Percentiles rank a stretch among this genome's conserved stretches.
These are phyloP conservation scores for Anticlea derivata DNA, from an alignment of 2,888 invertebrate genomes.

Conservation along the genomic window DNA sequence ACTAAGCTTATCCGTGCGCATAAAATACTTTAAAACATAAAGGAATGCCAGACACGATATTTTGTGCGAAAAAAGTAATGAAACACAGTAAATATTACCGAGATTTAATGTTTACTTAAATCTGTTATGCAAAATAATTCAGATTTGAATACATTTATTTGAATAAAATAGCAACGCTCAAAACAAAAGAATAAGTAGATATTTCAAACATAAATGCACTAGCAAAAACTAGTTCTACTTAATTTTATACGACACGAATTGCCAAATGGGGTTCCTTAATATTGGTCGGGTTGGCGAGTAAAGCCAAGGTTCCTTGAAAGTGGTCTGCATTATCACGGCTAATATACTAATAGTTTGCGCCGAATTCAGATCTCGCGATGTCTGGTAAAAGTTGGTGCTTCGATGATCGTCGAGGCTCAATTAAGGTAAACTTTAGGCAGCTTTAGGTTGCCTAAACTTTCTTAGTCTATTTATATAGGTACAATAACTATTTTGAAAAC, in stretches of 20 bases:
- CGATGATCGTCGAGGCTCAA: no score
- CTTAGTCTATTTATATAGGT: no score
- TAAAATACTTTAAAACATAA: no score
- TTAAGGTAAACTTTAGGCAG: no score
- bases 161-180: conserved; percentile 16
- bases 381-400: no score
- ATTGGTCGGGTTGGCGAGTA: conserved; percentile 58
- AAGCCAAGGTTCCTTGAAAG: conserved; percentile 1
- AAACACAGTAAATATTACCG: background rate
- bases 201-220: conserved; percentile 16
- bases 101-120: conserved; percentile 2
- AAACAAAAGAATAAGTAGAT: conserved; percentile 11
- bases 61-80: background rate
- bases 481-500: no score
- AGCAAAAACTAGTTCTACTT: conserved; percentile 27
- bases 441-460: no score
- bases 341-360: no score
- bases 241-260: conserved; percentile 55
- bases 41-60: background rate
- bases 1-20: no score
- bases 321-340: background rate
- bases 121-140: conserved; percentile 12
- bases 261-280: conserved; percentile 77
- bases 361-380: no score
- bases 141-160: conserved; percentile 6